phyloP scores from a whole-genome alignment of 1,140 invertebrate species.

The Phymorhynchus buccinoides region DNA sequence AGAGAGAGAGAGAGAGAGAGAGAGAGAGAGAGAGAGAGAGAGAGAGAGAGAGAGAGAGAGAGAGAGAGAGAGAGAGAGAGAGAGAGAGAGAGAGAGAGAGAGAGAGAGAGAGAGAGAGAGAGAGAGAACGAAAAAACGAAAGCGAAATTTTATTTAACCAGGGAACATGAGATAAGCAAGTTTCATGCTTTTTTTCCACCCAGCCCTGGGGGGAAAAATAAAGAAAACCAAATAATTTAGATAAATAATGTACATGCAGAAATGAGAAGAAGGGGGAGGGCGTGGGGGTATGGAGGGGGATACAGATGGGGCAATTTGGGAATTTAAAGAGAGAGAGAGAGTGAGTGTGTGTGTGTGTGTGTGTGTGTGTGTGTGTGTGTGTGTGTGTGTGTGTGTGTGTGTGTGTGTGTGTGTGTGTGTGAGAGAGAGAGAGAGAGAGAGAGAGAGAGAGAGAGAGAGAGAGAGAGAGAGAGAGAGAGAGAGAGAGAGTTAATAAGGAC shows the following conservation, averaged over 20 bases:
- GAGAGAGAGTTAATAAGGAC: background rate
- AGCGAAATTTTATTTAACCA: too few species aligned
- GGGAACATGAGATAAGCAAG: too few species aligned
- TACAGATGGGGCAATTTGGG: too few species aligned
- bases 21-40: background rate
- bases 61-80: too few species aligned
- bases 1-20: background rate
- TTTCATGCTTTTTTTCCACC: background rate
- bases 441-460: background rate
- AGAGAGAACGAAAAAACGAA: too few species aligned
- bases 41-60: background rate
- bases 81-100: too few species aligned
- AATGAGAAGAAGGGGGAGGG: too few species aligned
- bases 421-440: background rate
- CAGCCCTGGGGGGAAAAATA: too few species aligned
- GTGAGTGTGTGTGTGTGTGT: background rate
- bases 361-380: background rate
- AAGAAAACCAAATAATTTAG: too few species aligned
- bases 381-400: too few species aligned
- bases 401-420: background rate
- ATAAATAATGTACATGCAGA: too few species aligned
- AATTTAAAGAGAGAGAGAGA: background rate
- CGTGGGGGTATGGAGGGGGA: background rate
- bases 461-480: slow-evolving; percentile 13
- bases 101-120: too few species aligned